phyloP scores from a whole-genome alignment of 2,888 invertebrate species.

The Yponomeuta cagnagella region DNA sequence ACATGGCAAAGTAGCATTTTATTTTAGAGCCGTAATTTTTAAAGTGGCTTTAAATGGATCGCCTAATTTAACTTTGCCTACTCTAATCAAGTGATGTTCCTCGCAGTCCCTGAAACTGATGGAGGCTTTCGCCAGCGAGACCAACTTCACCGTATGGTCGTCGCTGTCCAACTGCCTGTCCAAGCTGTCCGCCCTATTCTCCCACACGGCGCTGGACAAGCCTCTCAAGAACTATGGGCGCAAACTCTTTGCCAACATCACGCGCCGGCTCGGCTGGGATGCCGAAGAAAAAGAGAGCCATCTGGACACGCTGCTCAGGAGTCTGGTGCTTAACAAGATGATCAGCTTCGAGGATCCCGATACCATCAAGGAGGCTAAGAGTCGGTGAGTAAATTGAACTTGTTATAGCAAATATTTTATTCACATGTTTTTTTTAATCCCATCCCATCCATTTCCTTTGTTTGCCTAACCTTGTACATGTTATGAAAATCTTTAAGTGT shows the following conservation, averaged over 20 bases:
- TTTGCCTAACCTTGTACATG: no score
- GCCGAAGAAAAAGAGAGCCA: conserved; percentile 88
- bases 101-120: conserved; percentile 83
- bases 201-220: conserved; percentile 85
- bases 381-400: conserved; percentile 52
- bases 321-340: conserved; percentile 88
- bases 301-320: conserved; percentile 88
- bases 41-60: no score
- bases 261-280: conserved; percentile 89
- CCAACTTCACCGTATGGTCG: conserved; percentile 96
- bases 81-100: neutral
- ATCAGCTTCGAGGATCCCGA: conserved; percentile 88
- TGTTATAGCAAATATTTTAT: no score
- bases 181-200: conserved; percentile 84
- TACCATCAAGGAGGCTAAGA: conserved; percentile 85
- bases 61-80: no score
- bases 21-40: no score
- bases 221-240: conserved; percentile 85
- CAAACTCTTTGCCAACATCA: conserved; percentile 82
- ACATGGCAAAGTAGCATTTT: no score
- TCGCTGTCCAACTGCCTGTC: conserved; percentile 86
- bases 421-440: conserved; percentile 4
- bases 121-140: conserved; percentile 88
- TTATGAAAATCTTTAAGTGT: no score
- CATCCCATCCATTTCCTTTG: neutral